Evolutionary conservation across 2,113 vertebrate genomes (phyloP).

Genomic region (Guaruba guarouba): DNA sequence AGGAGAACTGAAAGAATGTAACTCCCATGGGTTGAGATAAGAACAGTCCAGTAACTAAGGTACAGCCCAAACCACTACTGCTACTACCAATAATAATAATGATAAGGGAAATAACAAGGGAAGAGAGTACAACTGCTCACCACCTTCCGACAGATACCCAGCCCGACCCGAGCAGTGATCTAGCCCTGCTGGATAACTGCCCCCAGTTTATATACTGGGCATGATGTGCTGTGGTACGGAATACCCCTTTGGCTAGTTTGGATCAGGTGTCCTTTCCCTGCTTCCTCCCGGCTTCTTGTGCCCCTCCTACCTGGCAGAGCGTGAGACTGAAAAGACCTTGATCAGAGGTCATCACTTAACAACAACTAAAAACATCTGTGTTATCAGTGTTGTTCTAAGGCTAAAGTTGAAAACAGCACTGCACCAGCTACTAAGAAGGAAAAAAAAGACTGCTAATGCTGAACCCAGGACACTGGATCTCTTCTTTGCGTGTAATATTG

Average conservation of each 20-base stretch:
- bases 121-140: background rate
- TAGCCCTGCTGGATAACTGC: background rate
- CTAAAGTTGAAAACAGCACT: background rate
- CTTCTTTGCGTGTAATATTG: background rate
- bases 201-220: background rate
- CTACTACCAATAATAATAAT: background rate
- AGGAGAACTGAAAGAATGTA: background rate
- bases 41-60: background rate
- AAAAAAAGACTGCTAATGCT: background rate
- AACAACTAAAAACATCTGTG: background rate
- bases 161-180: background rate
- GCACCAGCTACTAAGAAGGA: background rate
- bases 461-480: background rate
- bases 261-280: no score
- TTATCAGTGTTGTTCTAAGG: background rate
- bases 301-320: background rate
- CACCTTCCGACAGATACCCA: background rate
- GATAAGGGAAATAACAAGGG: background rate
- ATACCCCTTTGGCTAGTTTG: no score
- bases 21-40: background rate
- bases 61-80: background rate
- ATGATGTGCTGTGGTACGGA: background rate
- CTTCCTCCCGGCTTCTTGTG: no score
- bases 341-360: background rate
- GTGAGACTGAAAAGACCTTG: background rate